These are phyloP conservation scores for Trypoxylon attenuatum DNA, from an alignment of 2,888 invertebrate genomes.

Conservation along the genomic window DNA sequence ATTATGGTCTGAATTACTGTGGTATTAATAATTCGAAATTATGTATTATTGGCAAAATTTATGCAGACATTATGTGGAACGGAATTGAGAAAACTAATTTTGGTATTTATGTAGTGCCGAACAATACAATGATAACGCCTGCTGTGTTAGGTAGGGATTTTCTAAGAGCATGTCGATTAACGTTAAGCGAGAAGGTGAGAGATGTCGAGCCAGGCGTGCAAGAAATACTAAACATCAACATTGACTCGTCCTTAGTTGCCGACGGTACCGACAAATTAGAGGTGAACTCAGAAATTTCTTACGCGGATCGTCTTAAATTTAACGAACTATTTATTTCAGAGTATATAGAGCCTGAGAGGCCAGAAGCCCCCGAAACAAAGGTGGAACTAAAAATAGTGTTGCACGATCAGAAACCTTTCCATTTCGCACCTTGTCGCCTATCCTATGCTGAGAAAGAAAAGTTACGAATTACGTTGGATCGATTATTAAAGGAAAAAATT, in stretches of 20 bases:
- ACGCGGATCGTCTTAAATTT: neutral
- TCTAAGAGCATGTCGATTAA: neutral
- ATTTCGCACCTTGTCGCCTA: neutral
- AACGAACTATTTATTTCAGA: constrained; percentile 4
- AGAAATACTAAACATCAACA: neutral
- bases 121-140: neutral
- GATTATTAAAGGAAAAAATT: neutral
- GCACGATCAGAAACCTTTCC: constrained; percentile 5
- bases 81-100: neutral
- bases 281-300: neutral
- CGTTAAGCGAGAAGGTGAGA: neutral
- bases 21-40: neutral
- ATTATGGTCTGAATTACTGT: neutral
- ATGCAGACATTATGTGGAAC: neutral
- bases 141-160: neutral
- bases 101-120: neutral
- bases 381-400: constrained; percentile 2
- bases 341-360: constrained; percentile 1
- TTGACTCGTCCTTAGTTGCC: neutral
- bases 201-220: neutral
- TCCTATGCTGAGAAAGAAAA: neutral
- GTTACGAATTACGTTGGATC: neutral
- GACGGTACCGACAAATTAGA: neutral
- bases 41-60: neutral
- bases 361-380: neutral